phyloP scores from a whole-genome alignment of 1,140 invertebrate genomes.

The Gonioctena quinquepunctata region DNA sequence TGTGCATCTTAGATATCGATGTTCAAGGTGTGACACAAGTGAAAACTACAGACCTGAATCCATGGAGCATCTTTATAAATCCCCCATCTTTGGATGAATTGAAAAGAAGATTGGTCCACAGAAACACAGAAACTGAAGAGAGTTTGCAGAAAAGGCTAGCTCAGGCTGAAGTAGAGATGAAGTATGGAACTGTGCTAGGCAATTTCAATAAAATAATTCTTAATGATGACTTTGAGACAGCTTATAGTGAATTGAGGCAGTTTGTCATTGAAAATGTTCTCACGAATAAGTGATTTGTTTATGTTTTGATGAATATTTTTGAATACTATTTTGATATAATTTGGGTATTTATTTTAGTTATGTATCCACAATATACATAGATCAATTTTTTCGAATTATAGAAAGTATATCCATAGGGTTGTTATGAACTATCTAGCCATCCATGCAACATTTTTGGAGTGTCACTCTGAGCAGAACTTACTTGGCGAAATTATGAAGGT shows the following conservation, averaged over 20 bases:
- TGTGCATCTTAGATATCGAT: slow-evolving; percentile 83
- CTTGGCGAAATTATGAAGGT: too few species aligned
- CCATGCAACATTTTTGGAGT: too few species aligned
- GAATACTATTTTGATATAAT: too few species aligned
- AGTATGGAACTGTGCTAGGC: slow-evolving; percentile 76
- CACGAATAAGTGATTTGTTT: background rate
- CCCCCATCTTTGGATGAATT: slow-evolving; percentile 84
- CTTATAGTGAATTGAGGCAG: slow-evolving; percentile 73
- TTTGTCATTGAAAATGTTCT: slow-evolving; percentile 33
- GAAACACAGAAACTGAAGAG: slow-evolving; percentile 91
- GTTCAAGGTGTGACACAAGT: slow-evolving; percentile 94
- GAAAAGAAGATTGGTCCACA: slow-evolving; percentile 73
- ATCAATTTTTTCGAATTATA: too few species aligned
- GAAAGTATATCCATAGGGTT: too few species aligned
- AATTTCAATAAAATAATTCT: slow-evolving; percentile 90
- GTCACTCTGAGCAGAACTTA: too few species aligned
- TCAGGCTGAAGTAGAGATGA: slow-evolving; percentile 77
- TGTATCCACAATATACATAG: too few species aligned
- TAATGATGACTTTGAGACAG: slow-evolving; percentile 87
- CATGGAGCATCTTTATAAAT: slow-evolving; percentile 89
- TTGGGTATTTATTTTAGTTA: too few species aligned
- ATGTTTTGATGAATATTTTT: background rate
- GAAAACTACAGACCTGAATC: slow-evolving; percentile 80
- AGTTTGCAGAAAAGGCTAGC: slow-evolving; percentile 75
- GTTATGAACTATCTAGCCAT: too few species aligned